phyloP scores from a whole-genome alignment of 2,888 invertebrate genomes.

The Elegia similella region DNA sequence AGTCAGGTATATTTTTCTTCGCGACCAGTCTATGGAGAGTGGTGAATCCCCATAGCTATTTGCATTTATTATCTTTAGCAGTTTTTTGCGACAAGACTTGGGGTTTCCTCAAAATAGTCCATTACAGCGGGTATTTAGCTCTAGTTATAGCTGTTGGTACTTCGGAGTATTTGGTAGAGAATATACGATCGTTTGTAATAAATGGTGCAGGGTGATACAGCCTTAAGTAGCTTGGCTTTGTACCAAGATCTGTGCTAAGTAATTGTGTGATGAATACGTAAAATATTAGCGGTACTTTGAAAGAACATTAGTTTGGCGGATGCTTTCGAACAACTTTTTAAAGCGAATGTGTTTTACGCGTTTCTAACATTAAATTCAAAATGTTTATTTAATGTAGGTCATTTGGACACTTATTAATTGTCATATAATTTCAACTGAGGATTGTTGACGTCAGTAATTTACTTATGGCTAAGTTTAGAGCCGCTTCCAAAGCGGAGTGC shows the following conservation, averaged over 20 bases:
- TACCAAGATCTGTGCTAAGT: neutral
- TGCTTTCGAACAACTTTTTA: no score
- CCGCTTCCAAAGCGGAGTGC: no score
- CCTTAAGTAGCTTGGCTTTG: neutral
- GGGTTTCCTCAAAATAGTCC: slow-evolving; percentile 86
- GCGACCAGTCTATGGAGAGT: slow-evolving; percentile 89
- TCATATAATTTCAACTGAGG: no score
- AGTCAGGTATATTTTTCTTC: slow-evolving; percentile 87
- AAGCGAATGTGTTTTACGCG: no score
- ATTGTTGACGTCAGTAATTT: no score
- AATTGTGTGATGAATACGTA: neutral
- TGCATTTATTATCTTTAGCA: slow-evolving; percentile 87
- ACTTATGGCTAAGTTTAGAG: no score
- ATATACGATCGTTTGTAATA: slow-evolving; percentile 46
- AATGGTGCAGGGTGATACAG: slow-evolving; percentile 38
- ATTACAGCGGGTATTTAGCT: slow-evolving; percentile 87
- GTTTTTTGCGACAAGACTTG: slow-evolving; percentile 92
- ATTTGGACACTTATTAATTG: no score
- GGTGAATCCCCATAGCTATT: slow-evolving; percentile 88
- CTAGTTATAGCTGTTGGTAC: slow-evolving; percentile 85
- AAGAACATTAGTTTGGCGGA: no score
- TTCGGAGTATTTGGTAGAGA: slow-evolving; percentile 85
- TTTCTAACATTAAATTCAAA: no score
- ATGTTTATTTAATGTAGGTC: no score
- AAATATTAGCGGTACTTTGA: neutral